phyloP scores from a whole-genome alignment of 2,888 invertebrate species.

The Micoletzkya japonica region DNA sequence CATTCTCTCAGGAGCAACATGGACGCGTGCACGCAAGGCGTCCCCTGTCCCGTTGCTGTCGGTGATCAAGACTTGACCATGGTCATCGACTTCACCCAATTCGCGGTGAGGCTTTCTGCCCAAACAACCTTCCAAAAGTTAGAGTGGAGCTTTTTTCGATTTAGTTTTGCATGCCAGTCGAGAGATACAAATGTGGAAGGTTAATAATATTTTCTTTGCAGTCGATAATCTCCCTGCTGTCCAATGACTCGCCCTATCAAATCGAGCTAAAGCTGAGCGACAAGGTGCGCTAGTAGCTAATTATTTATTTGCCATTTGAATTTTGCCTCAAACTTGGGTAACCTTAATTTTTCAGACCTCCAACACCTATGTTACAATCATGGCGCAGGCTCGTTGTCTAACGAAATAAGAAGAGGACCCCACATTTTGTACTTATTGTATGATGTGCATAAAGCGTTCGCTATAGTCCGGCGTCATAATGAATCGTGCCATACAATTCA shows the following conservation, averaged over 20 bases:
- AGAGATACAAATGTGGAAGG: too few species aligned
- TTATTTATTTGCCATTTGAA: neutral
- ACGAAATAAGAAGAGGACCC: too few species aligned
- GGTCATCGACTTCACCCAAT: neutral
- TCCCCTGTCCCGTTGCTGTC: neutral
- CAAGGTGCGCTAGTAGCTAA: neutral
- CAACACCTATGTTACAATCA: neutral
- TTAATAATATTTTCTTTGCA: neutral
- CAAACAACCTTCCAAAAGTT: too few species aligned
- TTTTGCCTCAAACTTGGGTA: neutral
- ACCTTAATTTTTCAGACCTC: neutral
- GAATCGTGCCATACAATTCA: too few species aligned
- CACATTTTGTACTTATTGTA: too few species aligned
- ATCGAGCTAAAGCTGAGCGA: neutral
- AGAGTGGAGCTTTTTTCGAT: too few species aligned
- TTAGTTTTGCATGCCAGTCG: too few species aligned
- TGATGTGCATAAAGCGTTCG: too few species aligned
- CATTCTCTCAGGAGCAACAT: neutral
- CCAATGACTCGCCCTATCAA: neutral
- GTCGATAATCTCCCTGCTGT: neutral
- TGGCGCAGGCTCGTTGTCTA: neutral
- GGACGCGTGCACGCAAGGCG: neutral
- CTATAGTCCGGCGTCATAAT: too few species aligned
- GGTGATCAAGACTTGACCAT: neutral
- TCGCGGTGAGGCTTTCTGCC: neutral